These are phyloP conservation scores for Lepeophtheirus salmonis DNA, from an alignment of 1,140 invertebrate species.

Conservation along the genomic window DNA sequence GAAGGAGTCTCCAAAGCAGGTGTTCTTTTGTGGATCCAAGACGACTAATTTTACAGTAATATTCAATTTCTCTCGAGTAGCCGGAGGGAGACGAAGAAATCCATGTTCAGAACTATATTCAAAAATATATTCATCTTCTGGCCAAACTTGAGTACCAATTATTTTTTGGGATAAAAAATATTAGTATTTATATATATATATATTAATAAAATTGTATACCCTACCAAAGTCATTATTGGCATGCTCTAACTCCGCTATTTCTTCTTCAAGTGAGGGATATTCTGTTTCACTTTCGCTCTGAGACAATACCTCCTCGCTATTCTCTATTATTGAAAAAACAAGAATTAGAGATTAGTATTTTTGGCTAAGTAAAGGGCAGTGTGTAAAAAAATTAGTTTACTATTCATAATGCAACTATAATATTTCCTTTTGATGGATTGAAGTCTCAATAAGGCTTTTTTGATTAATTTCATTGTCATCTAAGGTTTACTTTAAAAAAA, in stretches of 20 bases:
- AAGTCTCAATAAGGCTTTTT: background rate
- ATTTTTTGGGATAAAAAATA: no score
- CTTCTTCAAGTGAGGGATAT: background rate
- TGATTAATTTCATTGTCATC: conserved; percentile 10
- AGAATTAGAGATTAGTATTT: no score
- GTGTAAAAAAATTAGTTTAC: no score
- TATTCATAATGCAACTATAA: no score
- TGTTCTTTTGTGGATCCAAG: conserved; percentile 63
- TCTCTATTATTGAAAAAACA: no score
- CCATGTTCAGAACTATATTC: conserved; percentile 96
- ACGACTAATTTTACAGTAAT: conserved; percentile 82
- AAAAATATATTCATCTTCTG: conserved; percentile 84
- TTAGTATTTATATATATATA: no score
- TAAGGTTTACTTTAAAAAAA: background rate
- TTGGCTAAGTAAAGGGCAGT: no score
- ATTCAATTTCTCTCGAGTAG: conserved; percentile 57
- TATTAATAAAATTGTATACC: no score
- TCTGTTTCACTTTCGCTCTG: background rate
- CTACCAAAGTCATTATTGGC: background rate
- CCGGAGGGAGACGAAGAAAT: conserved; percentile 68
- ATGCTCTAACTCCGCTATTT: background rate
- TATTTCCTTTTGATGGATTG: no score
- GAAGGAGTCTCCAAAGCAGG: conserved; percentile 81
- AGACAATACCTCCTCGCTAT: background rate
- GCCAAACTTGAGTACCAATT: conserved; percentile 49